Evolutionary conservation across 2,113 vertebrate species (phyloP).

Genomic region (Pseudopipra pipra): DNA sequence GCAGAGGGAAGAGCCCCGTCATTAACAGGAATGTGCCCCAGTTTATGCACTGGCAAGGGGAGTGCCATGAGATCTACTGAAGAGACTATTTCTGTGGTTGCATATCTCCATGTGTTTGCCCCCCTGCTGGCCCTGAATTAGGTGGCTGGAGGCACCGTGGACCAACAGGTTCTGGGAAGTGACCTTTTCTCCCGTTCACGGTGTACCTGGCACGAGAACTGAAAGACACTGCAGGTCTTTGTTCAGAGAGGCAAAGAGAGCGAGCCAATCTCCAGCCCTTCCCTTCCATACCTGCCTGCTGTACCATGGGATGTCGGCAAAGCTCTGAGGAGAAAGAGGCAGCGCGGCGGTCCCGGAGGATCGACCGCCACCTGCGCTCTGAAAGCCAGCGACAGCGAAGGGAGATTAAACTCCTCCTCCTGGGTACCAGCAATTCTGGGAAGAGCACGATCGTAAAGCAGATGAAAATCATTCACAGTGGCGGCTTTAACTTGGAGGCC

Average conservation of each 20-base stretch:
- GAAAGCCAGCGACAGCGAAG: slow-evolving; percentile 96
- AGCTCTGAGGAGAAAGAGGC: slow-evolving; percentile 99
- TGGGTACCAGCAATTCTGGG: slow-evolving; percentile 98
- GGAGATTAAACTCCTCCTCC: slow-evolving; percentile 94
- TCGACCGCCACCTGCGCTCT: slow-evolving; percentile 97
- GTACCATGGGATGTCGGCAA: slow-evolving; percentile 98
- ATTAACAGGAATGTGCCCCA: slow-evolving; percentile 69
- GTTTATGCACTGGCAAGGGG: background rate
- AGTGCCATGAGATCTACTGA: slow-evolving; percentile 73
- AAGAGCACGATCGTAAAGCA: slow-evolving; percentile 99
- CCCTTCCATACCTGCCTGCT: slow-evolving; percentile 50
- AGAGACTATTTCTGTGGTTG: slow-evolving; percentile 61
- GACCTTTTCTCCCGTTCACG: background rate
- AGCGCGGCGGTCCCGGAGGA: slow-evolving; percentile 93
- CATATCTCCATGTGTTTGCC: background rate
- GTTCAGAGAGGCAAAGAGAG: background rate
- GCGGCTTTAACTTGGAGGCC: slow-evolving; percentile 96
- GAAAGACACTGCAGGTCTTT: background rate
- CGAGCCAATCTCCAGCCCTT: background rate
- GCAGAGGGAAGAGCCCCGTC: slow-evolving; percentile 50
- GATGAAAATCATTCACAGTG: slow-evolving; percentile 99
- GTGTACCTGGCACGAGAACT: background rate
- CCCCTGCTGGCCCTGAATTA: slow-evolving; percentile 43
- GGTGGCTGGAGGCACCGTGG: background rate
- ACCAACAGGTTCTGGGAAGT: background rate